These are phyloP conservation scores for Garra rufa DNA, from an alignment of 2,113 vertebrate genomes.

Conservation along the genomic window DNA sequence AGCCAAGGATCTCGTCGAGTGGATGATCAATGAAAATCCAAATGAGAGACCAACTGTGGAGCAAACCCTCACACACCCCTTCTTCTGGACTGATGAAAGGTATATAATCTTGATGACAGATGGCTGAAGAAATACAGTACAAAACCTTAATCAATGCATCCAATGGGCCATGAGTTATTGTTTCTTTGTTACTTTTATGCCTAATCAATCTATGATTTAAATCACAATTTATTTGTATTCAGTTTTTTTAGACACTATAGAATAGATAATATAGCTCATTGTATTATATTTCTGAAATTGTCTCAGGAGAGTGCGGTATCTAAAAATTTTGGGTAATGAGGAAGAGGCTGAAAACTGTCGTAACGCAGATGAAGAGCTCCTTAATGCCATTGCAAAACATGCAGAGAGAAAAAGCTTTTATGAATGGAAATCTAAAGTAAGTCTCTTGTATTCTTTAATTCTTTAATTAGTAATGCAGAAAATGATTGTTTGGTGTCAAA, in stretches of 20 bases:
- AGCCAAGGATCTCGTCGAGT: slow-evolving; percentile 67
- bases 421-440: slow-evolving; percentile 68
- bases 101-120: too few relatives aligned
- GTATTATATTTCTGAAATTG: neutral
- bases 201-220: neutral
- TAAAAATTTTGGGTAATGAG: slow-evolving; percentile 57
- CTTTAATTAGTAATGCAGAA: neutral
- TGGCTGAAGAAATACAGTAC: too few relatives aligned
- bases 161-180: too few relatives aligned
- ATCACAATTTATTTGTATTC: neutral
- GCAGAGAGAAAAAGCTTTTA: slow-evolving; percentile 54
- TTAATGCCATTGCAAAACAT: slow-evolving; percentile 40
- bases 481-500: neutral
- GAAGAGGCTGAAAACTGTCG: slow-evolving; percentile 44
- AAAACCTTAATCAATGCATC: too few relatives aligned
- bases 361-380: slow-evolving; percentile 25
- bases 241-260: neutral
- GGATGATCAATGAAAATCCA: too few relatives aligned
- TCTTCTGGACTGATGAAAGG: slow-evolving; percentile 64
- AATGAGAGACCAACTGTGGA: too few relatives aligned
- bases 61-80: too few relatives aligned
- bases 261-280: neutral
- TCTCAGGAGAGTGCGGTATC: slow-evolving; percentile 64
- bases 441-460: neutral
- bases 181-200: too few relatives aligned